phyloP scores from a whole-genome alignment of 1,140 invertebrate species.

The Drosophila ercepeae region DNA sequence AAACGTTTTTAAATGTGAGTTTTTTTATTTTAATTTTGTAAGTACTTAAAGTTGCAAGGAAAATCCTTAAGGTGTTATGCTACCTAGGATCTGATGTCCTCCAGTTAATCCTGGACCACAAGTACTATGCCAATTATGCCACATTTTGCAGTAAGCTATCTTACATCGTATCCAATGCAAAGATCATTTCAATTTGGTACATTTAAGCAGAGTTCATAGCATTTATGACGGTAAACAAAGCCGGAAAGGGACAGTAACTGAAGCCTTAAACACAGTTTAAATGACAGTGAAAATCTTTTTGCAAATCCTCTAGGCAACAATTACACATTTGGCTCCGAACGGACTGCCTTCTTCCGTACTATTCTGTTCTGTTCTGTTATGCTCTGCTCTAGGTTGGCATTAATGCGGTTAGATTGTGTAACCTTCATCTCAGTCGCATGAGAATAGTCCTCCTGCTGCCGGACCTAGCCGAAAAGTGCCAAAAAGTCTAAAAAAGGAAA shows the following conservation, averaged over 20 bases:
- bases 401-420: slow-evolving; percentile 68
- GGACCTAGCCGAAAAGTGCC: slow-evolving; percentile 30
- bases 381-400: slow-evolving; percentile 32
- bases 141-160: slow-evolving; percentile 1
- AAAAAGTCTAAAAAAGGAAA: slow-evolving; percentile 55
- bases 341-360: slow-evolving; percentile 1
- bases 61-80: not conserved
- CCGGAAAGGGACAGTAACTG: slow-evolving; percentile 27
- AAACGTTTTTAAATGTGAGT: too few relatives aligned
- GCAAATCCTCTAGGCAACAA: slow-evolving; percentile 63
- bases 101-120: not conserved
- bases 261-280: slow-evolving; percentile 53
- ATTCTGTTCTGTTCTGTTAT: not conserved
- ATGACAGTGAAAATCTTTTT: slow-evolving; percentile 64
- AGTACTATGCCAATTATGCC: not conserved
- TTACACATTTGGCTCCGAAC: slow-evolving; percentile 42
- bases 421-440: slow-evolving; percentile 43
- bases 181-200: slow-evolving; percentile 32
- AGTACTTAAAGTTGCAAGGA: not conserved
- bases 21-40: too few relatives aligned
- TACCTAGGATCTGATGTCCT: not conserved
- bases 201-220: slow-evolving; percentile 4
- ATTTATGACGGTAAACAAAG: slow-evolving; percentile 24
- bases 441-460: slow-evolving; percentile 9
- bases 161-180: slow-evolving; percentile 4